Percentiles rank a stretch among this genome's conserved stretches.
phyloP scores from a whole-genome alignment of 2,888 invertebrate species.

The Watsonalla cultraria region DNA sequence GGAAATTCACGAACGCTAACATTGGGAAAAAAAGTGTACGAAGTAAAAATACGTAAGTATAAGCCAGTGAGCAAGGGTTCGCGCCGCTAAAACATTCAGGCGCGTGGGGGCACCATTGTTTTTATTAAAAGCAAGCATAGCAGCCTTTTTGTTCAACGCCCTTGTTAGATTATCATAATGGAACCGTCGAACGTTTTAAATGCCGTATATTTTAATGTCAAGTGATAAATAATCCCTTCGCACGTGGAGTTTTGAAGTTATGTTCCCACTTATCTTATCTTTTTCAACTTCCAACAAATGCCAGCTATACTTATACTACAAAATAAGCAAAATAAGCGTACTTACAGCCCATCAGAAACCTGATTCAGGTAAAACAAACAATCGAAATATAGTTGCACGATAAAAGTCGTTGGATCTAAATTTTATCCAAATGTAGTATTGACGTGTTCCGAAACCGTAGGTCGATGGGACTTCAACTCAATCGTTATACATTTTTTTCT shows the following conservation, averaged over 20 bases:
- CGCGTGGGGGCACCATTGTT: slow-evolving; percentile 51
- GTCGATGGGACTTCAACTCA: too few species aligned
- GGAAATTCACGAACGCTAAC: slow-evolving; percentile 18
- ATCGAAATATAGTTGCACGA: too few species aligned
- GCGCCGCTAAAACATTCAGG: slow-evolving; percentile 55
- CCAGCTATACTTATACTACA: neutral
- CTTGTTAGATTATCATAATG: slow-evolving; percentile 57
- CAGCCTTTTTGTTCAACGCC: slow-evolving; percentile 48
- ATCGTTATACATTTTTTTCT: too few species aligned
- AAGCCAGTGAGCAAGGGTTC: slow-evolving; percentile 34
- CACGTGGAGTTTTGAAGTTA: neutral
- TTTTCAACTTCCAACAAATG: neutral
- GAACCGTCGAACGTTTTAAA: slow-evolving; percentile 39
- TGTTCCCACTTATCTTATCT: neutral
- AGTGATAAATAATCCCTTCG: neutral
- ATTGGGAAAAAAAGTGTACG: slow-evolving; percentile 19
- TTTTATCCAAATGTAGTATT: too few species aligned
- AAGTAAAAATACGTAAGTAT: slow-evolving; percentile 32
- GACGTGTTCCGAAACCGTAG: too few species aligned
- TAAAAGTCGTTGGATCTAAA: too few species aligned
- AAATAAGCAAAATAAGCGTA: too few species aligned
- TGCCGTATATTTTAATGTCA: slow-evolving; percentile 9
- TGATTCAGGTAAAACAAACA: too few species aligned
- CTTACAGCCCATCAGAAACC: too few species aligned
- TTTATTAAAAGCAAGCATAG: slow-evolving; percentile 60